Evolutionary conservation across 1,140 invertebrate species (phyloP).

Genomic region (Ctenoplectra terminalis): DNA sequence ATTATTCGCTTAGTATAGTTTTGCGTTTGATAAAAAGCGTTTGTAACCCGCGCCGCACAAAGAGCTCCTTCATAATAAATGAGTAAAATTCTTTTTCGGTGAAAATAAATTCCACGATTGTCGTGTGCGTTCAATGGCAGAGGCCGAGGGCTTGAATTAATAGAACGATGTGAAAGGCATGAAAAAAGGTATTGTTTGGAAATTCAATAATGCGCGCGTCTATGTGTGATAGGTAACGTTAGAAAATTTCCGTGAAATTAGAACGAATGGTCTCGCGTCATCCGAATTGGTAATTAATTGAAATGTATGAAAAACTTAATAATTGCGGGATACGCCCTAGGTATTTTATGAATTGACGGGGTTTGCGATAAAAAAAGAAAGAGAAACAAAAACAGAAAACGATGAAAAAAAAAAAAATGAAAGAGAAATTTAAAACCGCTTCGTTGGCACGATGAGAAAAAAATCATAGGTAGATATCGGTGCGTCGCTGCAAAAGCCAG

Average conservation of each 20-base stretch:
- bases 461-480: slow-evolving; percentile 2
- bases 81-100: slow-evolving; percentile 4
- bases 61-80: background rate
- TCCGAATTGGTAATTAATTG: background rate
- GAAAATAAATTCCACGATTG: slow-evolving; percentile 9
- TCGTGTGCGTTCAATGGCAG: background rate
- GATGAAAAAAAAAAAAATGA: background rate
- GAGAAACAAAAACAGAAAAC: background rate
- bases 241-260: slow-evolving; percentile 12
- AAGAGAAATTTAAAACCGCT: slow-evolving; percentile 12
- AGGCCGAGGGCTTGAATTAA: background rate
- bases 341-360: background rate
- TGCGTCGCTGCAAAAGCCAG: slow-evolving; percentile 19
- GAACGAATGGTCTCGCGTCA: too few relatives aligned
- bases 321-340: too few relatives aligned
- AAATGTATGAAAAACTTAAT: background rate
- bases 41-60: background rate
- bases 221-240: background rate
- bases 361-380: too few relatives aligned
- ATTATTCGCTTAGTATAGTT: background rate
- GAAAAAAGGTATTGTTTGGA: background rate
- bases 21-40: background rate
- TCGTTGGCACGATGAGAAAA: background rate
- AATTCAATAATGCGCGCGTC: background rate
- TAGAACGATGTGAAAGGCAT: slow-evolving; percentile 16